Conservation (phyloP, 2,797 vertebrate species). For the Eidolon dupreanum region DNA sequence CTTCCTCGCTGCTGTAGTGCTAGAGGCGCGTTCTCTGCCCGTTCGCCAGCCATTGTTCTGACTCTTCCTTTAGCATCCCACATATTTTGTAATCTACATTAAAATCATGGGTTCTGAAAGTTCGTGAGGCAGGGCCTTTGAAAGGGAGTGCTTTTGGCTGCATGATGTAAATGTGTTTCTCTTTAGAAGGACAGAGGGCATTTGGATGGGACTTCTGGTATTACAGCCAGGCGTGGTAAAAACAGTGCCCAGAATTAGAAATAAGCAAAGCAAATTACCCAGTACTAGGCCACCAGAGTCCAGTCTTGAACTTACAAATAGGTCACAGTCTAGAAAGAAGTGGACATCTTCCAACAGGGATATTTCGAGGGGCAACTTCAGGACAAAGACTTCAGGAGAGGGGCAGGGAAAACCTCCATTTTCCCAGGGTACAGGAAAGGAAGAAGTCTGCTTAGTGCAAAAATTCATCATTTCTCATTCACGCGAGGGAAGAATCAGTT, state of each 20-base stretch:
- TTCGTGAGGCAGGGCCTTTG: slow-evolving; percentile 16
- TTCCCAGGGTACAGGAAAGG: not conserved
- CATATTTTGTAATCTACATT: slow-evolving; percentile 49
- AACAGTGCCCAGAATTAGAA: slow-evolving; percentile 51
- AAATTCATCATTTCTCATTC: not conserved
- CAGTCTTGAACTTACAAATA: slow-evolving; percentile 4
- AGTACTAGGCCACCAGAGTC: not conserved
- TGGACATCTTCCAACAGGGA: not conserved
- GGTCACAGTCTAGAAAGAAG: slow-evolving; percentile 47
- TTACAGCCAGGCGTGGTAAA: slow-evolving; percentile 34
- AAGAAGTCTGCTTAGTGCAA: not conserved
- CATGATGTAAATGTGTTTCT: slow-evolving; percentile 62
- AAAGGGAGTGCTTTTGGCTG: slow-evolving; percentile 52
- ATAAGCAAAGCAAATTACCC: slow-evolving; percentile 46
- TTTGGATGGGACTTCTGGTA: slow-evolving; percentile 36
- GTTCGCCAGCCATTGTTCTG: not conserved
- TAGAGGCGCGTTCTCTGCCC: not conserved
- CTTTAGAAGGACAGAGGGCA: slow-evolving; percentile 57
- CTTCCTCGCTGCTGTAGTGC: not conserved
- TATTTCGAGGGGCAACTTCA: not conserved
- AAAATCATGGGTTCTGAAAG: slow-evolving; percentile 53
- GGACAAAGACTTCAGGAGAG: not conserved
- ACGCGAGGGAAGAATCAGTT: not conserved
- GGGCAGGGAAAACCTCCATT: not conserved
- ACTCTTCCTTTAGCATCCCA: not conserved